Percentiles rank a stretch among this genome's conserved stretches.
These are phyloP conservation scores for Martes martes DNA, from an alignment of 2,113 vertebrate species.

Conservation along the genomic window DNA sequence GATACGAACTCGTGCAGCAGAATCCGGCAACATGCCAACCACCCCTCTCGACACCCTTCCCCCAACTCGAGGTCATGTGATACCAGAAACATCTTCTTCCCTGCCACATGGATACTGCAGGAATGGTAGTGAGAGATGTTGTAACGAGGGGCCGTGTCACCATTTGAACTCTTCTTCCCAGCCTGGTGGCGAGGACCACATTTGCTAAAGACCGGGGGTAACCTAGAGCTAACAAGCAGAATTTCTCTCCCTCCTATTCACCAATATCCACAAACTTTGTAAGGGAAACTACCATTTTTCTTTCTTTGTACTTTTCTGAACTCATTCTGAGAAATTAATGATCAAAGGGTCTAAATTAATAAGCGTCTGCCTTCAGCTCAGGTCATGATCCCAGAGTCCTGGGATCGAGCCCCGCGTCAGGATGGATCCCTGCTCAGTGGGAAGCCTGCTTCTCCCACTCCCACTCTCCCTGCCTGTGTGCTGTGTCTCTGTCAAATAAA, in stretches of 20 bases:
- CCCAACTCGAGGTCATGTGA: not conserved
- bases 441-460: no score
- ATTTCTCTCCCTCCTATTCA: not conserved
- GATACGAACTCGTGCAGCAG: not conserved
- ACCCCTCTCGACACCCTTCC: not conserved
- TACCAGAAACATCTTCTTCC: not conserved
- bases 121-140: not conserved
- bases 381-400: no score
- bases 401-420: no score
- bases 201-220: not conserved
- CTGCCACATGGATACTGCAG: not conserved
- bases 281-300: not conserved
- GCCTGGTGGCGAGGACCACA: not conserved
- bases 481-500: no score
- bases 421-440: no score
- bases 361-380: no score
- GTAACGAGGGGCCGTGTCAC: not conserved
- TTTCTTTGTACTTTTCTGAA: not conserved
- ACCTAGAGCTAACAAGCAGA: not conserved
- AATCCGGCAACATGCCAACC: not conserved
- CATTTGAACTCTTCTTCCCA: not conserved
- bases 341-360: not conserved
- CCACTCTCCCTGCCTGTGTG: no score
- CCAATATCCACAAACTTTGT: not conserved
- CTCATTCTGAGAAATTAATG: not conserved